A percentile compares a stretch with the other conserved stretches of the same genome.
Evolutionary conservation across 2,113 vertebrate species (phyloP).

Genomic region (Etheostoma cragini): DNA sequence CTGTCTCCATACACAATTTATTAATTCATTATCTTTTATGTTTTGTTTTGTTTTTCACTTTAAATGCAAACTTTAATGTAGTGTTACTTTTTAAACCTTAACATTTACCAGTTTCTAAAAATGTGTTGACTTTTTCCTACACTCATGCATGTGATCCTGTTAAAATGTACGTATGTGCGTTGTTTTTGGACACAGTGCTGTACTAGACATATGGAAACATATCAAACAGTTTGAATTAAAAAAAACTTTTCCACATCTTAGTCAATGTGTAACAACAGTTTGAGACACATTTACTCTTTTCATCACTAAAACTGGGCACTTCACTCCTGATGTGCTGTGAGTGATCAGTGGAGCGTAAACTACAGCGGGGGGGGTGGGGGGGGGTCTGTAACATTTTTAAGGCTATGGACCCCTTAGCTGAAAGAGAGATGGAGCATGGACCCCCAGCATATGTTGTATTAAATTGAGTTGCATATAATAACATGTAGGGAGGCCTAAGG

Average conservation of each 20-base stretch:
- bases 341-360: neutral
- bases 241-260: neutral
- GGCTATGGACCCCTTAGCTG: no score
- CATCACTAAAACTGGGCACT: neutral
- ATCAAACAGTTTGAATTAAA: neutral
- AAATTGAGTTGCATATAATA: no score
- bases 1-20: neutral
- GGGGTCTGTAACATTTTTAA: no score
- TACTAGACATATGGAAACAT: no score
- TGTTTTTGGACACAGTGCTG: neutral
- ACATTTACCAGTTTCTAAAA: neutral
- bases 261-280: neutral
- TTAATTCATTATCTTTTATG: slow-evolving; percentile 1
- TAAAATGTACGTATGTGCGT: no score
- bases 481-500: no score
- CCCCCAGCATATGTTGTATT: no score
- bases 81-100: slow-evolving; percentile 1
- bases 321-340: neutral
- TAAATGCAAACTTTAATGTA: neutral
- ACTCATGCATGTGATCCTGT: neutral
- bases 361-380: no score
- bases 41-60: neutral
- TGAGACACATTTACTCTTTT: neutral
- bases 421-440: no score
- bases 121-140: neutral